Base-by-base conservation (phyloP, 2,888 invertebrate genomes). In the Drosophila mettleri region DNA sequence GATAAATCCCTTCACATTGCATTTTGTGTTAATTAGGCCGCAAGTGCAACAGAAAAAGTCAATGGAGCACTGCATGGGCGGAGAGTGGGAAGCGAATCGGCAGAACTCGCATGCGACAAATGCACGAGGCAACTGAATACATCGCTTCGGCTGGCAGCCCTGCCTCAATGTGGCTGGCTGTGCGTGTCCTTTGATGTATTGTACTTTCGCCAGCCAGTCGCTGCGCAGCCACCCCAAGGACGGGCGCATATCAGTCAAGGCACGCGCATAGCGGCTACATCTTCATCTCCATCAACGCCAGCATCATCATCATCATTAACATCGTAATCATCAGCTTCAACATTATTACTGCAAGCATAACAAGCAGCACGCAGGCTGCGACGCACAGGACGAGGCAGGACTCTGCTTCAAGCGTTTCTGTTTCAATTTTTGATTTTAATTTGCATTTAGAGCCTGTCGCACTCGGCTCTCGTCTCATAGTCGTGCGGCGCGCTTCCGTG, bases 191-290 rank as follows among this genome's bases (percentile, higher is more conserved):
- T 89, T 86, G 83, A 86, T 79, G 88, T 88, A 70, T 70, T 76
- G 69, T 70, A 74, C 79, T 82, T 83, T 81, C 85, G 69, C 74
- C 82, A 77, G 74, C 86, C 89, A 88, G 84, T 89, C 75, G 79
- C 74, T 74, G 74, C 67, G 68, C 79, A 86, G 79, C 73, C 77
- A 74, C 77, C 74, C 77, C 78, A 84, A 84, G 86, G 83, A 86
- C 78, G 84, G 60, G 67, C 66, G 69, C 34, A 48, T 60, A 62
- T 58, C 61, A 68, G 78, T 70, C 67, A 77, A 85, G 86, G 80
- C 89, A 86, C 88, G 90, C 89, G 89, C 90, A 86, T 73, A 79
- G 71, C 81, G 68, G 73, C 86, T 71, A 67, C 81, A 80, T 83
- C 78, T 74, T 67, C 71, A 71, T 65, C 64, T 27, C 43, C 57